Base-by-base conservation (phyloP, 2,113 vertebrate species). In the Polypterus senegalus region DNA sequence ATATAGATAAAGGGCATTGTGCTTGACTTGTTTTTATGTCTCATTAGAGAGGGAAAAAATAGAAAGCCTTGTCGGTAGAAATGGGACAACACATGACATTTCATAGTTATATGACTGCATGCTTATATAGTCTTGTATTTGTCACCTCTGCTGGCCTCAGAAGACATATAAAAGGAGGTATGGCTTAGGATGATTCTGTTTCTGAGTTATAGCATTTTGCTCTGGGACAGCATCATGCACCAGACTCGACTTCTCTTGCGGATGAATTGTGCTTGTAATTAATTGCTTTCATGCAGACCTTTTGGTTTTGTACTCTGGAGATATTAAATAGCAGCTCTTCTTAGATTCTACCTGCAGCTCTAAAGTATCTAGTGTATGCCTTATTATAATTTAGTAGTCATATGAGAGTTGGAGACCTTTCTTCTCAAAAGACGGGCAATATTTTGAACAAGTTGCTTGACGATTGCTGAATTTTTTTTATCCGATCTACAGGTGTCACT, bases 121-220 rank as follows among this genome's bases (percentile, higher is more conserved):
- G 56, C 43, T 58, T 58, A 45, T 7, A 44, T 58, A 45, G 44
- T 27, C 3, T 6, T 27, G 43, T 9, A 55, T 57, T 58, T 11
- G n/a, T 58, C 27, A 44, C 43, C 44, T 58, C 56, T 58, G 46
- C 46, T 45, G 46, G 43, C 46, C 56, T 45, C 46, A 45, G 46
- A 45, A 58, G 56, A 58, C 43, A 45, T 58, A 45, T 58, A 58
- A 58, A 5, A 58, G 46, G 56, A 58, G 43, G 56, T 9, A 8
- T 11, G 46, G 11, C 44, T 58, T 7, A 7, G 10, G 43, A 58
- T 43, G 43, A 45, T 6, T 5, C 56, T 58, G 43, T 58, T 58
- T 58, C 27, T 58, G 27, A 58, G 56, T 45, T 45, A 58, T 58
- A 7, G 56, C 27, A 58, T 43, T 58, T 58, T 58, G n/a, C 56